Percentiles rank a stretch among this genome's conserved stretches.
phyloP scores from a whole-genome alignment of 1,140 invertebrate genomes.

The Sminthurides bifidus region DNA sequence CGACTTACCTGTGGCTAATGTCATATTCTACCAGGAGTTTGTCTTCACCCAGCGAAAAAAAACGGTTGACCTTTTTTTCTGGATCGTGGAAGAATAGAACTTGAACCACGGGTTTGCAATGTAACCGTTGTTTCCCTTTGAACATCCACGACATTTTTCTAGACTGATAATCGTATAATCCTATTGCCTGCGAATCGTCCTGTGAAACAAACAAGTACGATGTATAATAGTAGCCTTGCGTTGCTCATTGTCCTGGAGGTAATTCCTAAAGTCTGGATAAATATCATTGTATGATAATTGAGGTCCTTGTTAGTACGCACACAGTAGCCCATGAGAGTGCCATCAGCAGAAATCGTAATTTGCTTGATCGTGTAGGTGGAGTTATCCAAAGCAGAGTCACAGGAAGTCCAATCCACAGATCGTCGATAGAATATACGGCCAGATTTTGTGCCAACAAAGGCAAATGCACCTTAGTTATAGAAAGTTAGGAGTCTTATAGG shows the following conservation, averaged over 20 bases:
- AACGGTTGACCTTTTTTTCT: conserved; percentile 34
- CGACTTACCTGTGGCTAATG: conserved; percentile 42
- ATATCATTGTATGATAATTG: neutral
- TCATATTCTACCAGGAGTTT: conserved; percentile 57
- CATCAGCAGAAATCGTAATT: conserved; percentile 21
- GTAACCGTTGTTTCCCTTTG: conserved; percentile 46
- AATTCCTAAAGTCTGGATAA: too few relatives aligned
- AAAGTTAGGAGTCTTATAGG: too few relatives aligned
- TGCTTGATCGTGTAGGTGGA: neutral
- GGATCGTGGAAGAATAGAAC: conserved; percentile 40
- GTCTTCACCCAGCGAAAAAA: conserved; percentile 49
- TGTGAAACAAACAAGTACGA: neutral
- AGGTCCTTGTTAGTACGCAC: conserved; percentile 3
- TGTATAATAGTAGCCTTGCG: neutral
- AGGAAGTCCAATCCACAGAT: conserved; percentile 12
- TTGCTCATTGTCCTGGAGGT: too few relatives aligned
- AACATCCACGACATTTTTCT: conserved; percentile 39
- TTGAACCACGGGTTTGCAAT: conserved; percentile 43
- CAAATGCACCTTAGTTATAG: conserved; percentile 12
- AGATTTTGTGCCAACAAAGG: conserved; percentile 10
- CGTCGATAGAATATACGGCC: conserved; percentile 18
- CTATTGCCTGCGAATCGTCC: neutral
- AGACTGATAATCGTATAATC: neutral
- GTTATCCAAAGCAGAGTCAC: conserved; percentile 9
- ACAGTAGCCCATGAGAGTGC: conserved; percentile 14